Base-by-base conservation (phyloP, 64 coral and sea anemone genomes). In the Acropora yongei region DNA sequence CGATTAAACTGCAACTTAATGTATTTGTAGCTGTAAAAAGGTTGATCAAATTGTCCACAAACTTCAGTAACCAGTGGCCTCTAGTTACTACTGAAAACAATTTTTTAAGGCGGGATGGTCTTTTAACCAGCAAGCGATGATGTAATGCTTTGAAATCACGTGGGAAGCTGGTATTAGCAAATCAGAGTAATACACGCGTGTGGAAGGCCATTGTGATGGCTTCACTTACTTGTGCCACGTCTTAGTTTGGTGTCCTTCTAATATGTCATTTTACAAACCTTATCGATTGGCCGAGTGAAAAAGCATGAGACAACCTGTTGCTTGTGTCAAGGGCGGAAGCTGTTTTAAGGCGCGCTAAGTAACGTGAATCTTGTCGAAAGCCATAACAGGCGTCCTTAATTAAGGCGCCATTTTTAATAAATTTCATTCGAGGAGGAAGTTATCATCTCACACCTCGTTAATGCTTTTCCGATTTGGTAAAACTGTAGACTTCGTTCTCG, bases 91-190 rank as follows among this genome's bases (percentile, higher is more conserved):
- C 30, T 0, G 65, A 72, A 85, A 71, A 49, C 61, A 71, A 72
- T 49, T 69, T 18, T 6, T 9, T 48, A 49, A 46, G 44, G 17
- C 17, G 8, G 0, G 82, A 72, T 10, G 82, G n/a, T 71, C 65
- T 44, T 55, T 85, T 85, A 85, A 85, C 44, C 65, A 30, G 65
- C 19, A 5, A 4, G 53, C 14, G 11, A 71, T 85, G 44, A 85
- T 44, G 82, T 71, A 67, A 85, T 85, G 13, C 2, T 45, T 18
- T 41, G 58, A 13, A 12, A 45, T 3, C 80, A 83, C 57, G 80
- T 83, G 80, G 42, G 10, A 41, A 17, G 42, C 82, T 69, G 82
- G 82, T 85, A 85, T 85, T 71, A 85, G 65, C 82, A 85, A 85
- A 85, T 85, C 82, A 85, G 61, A 85, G 72, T 85, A 39, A 65